Evolutionary conservation across 2,113 vertebrate genomes (phyloP).

Genomic region (Oophaga pumilio): DNA sequence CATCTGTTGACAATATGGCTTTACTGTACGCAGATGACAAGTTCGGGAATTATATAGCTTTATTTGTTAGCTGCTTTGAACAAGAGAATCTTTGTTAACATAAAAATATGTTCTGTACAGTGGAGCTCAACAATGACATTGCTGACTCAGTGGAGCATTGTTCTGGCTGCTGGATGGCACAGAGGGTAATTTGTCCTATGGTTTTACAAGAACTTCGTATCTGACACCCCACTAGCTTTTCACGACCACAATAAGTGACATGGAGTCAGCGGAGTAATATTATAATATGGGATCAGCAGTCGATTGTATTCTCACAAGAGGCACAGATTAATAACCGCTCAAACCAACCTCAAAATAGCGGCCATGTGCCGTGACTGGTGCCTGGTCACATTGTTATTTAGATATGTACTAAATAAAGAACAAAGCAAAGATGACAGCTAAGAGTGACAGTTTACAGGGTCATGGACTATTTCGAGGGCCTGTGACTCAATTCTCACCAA

Average conservation of each 20-base stretch:
- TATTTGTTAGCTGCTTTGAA: slow-evolving; percentile 15
- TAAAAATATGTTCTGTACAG: slow-evolving; percentile 18
- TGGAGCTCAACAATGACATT: slow-evolving; percentile 24
- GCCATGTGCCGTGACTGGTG: slow-evolving; percentile 21
- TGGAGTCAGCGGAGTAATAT: background rate
- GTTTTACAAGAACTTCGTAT: slow-evolving; percentile 13
- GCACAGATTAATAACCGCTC: slow-evolving; percentile 7
- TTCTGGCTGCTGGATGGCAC: slow-evolving; percentile 35
- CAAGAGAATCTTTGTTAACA: slow-evolving; percentile 41
- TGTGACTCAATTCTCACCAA: no score
- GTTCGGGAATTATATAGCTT: slow-evolving; percentile 28
- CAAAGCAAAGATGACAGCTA: background rate
- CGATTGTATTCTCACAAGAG: background rate
- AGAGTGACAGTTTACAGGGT: background rate
- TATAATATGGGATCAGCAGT: background rate
- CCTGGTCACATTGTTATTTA: background rate
- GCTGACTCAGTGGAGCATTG: slow-evolving; percentile 48
- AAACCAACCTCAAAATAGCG: slow-evolving; percentile 8
- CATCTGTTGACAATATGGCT: slow-evolving; percentile 11
- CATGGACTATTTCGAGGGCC: no score
- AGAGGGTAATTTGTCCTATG: slow-evolving; percentile 23
- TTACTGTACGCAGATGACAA: background rate
- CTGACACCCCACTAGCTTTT: background rate
- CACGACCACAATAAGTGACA: background rate
- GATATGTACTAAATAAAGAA: background rate